Base-by-base conservation (phyloP, 2,113 vertebrate genomes). In the Pelobates fuscus region DNA sequence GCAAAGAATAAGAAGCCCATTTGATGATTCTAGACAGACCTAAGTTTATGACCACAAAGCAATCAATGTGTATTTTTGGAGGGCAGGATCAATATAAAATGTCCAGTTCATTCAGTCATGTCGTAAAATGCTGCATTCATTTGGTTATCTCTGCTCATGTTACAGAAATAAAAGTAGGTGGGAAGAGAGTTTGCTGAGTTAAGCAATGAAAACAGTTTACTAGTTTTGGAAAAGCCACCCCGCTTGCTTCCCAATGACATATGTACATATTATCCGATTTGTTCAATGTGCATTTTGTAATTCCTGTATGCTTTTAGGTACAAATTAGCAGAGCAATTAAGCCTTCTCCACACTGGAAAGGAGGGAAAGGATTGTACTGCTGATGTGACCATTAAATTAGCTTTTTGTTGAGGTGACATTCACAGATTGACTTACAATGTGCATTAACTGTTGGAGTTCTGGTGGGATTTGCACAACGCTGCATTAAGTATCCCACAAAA, bases 311-410 rank as follows among this genome's bases (percentile, higher is more conserved):
- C 67, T 70, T 29, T 70, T 27, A 59, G 24, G 55, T 54, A 46
- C 54, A 71, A 61, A 71, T 71, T 26, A 61, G 37, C 57, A 27
- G 24, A 44, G 68, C 23, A 61, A 71, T 61, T 61, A 44, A 21
- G n/a, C 43, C 24, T 59, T 59, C 24, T 43, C 17, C 23, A 6
- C 52, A 52, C 55, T 20, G 23, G 44, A 8, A 12, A 17, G 44
- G 17, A 26, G 15, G 18, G 18, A 44, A 18, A 58, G 18, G 14
- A 5, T 8, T 3, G 54, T 24, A 52, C 23, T 4, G 52, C 32
- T 2, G 37, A 27, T 2, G 55, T 21, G 68, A 41, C 15, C 55
- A 44, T 27, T 70, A 10, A 27, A 15, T 24, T 21, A 37, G 57
- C 68, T 57, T 54, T 11, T 30, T 57, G 29, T 3, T 58, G 52